Conservation (phyloP, 2,888 invertebrate genomes). For the Drosophila colorata region DNA sequence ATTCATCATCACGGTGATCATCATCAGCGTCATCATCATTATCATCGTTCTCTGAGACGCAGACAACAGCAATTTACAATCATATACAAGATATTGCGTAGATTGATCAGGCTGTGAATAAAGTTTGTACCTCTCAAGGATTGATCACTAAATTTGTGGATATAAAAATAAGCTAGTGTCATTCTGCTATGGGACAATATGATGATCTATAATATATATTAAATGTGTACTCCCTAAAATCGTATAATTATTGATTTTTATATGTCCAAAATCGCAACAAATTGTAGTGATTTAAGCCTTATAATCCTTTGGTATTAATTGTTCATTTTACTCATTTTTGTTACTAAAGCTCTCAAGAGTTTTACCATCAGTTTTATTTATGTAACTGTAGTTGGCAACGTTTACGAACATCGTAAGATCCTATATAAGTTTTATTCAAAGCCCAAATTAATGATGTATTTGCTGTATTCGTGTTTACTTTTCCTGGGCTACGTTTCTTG, state of each 20-base stretch:
- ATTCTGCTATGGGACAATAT: no score
- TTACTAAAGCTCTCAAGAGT: no score
- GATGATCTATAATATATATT: no score
- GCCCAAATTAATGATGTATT: constrained; percentile 25
- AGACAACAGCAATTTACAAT: constrained; percentile 8
- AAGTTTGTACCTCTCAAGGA: constrained; percentile 1
- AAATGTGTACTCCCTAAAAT: no score
- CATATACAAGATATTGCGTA: constrained; percentile 7
- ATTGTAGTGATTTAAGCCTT: no score
- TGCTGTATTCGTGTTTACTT: constrained; percentile 37
- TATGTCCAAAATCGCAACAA: no score
- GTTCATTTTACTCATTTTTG: no score
- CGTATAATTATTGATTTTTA: no score
- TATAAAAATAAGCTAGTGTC: no score
- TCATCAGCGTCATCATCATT: constrained; percentile 48
- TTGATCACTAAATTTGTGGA: no score
- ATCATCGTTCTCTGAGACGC: constrained; percentile 1
- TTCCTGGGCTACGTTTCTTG: constrained; percentile 21
- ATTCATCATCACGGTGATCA: constrained; percentile 59
- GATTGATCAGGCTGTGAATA: constrained; percentile 28
- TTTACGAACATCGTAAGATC: constrained; percentile 31
- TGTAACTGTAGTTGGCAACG: background rate
- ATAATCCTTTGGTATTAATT: no score
- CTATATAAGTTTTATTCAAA: constrained; percentile 12
- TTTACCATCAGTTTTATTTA: constrained; percentile 7